phyloP scores from a whole-genome alignment of 1,140 invertebrate genomes.

The Tetramorium parvispinum region DNA sequence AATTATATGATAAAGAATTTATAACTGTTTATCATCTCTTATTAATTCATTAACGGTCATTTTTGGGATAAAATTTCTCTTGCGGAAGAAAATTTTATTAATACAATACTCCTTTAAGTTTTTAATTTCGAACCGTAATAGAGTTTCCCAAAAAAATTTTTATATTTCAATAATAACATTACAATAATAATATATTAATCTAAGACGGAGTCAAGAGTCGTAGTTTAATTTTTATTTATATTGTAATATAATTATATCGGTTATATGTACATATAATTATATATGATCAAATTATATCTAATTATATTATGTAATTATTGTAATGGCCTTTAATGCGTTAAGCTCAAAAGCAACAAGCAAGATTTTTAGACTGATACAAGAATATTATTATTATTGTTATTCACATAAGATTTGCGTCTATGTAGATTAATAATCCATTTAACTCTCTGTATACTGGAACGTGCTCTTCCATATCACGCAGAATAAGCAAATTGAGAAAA shows the following conservation, averaged over 20 bases:
- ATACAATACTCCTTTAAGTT: not conserved
- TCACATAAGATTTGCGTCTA: conserved; percentile 29
- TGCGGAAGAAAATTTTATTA: not conserved
- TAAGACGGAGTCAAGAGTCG: not conserved
- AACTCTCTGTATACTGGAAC: not conserved
- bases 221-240: conserved; percentile 6
- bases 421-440: conserved; percentile 9
- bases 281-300: not conserved
- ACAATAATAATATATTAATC: conserved; percentile 4
- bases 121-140: not conserved
- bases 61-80: conserved; percentile 4
- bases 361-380: conserved; percentile 23
- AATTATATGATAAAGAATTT: not conserved
- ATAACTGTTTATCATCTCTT: not conserved
- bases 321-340: conserved; percentile 38
- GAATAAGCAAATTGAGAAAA: not conserved
- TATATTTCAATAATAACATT: not conserved
- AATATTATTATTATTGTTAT: conserved; percentile 29
- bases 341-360: conserved; percentile 31
- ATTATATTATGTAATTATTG: conserved; percentile 31
- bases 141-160: not conserved
- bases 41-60: not conserved
- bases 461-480: not conserved
- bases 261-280: conserved; percentile 20
- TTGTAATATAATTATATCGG: conserved; percentile 1